Evolutionary conservation across 2,888 invertebrate species (phyloP).

Genomic region (Diaprepes abbreviatus): DNA sequence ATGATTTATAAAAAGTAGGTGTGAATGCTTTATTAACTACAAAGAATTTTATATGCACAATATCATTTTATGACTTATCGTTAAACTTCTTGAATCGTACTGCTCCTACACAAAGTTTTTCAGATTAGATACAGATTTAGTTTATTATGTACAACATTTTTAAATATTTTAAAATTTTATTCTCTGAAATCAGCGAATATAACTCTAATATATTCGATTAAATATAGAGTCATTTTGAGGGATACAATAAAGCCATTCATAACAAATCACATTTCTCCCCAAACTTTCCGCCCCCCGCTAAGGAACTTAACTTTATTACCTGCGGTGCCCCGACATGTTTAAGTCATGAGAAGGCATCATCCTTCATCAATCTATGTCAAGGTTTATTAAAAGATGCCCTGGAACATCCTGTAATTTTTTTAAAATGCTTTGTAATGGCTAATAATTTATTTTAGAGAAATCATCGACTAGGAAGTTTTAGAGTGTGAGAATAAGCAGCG

Average conservation of each 20-base stretch:
- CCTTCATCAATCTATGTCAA: constrained; percentile 33
- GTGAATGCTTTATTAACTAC: too few relatives aligned
- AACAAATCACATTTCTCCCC: constrained; percentile 13
- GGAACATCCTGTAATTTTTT: constrained; percentile 4
- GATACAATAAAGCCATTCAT: constrained; percentile 1
- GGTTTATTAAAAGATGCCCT: constrained; percentile 24
- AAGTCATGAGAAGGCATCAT: constrained; percentile 18
- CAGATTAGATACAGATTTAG: too few relatives aligned
- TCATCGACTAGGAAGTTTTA: too few relatives aligned
- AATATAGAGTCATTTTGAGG: background rate
- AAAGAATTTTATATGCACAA: too few relatives aligned
- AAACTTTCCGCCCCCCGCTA: background rate
- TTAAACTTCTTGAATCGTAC: too few relatives aligned
- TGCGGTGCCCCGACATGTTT: constrained; percentile 11
- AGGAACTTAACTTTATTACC: constrained; percentile 18
- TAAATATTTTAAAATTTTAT: too few relatives aligned
- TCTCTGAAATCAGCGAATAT: too few relatives aligned
- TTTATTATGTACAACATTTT: too few relatives aligned
- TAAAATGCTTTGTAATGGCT: background rate
- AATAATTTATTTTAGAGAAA: background rate
- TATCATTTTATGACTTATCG: too few relatives aligned
- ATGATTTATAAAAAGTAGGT: too few relatives aligned
- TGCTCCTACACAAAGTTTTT: too few relatives aligned
- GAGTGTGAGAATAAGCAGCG: too few relatives aligned
- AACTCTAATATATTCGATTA: constrained; percentile 1